These are phyloP conservation scores for Apodemia zela DNA, from an alignment of 2,888 invertebrate species.

Conservation along the genomic window DNA sequence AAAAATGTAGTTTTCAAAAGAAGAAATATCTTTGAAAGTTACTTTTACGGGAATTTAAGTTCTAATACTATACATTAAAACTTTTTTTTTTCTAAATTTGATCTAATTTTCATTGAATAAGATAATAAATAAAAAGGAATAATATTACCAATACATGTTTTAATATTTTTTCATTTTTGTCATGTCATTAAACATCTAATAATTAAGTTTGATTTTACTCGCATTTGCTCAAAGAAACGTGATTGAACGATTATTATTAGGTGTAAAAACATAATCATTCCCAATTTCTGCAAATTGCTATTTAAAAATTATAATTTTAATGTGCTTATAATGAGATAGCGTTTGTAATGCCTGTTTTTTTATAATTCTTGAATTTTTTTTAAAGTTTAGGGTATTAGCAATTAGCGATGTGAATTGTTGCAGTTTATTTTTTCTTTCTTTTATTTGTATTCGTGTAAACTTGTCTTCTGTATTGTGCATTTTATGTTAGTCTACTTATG, in stretches of 20 bases:
- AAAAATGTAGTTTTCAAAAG: no score
- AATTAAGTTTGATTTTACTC: conserved; percentile 3
- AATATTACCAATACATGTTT: no score
- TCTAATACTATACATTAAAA: no score
- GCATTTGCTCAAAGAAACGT: conserved; percentile 12
- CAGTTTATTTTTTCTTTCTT: conserved; percentile 10
- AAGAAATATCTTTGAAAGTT: no score
- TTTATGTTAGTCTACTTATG: conserved; percentile 15
- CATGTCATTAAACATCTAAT: conserved; percentile 6
- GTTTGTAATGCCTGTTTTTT: not conserved
- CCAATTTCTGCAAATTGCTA: conserved; percentile 11
- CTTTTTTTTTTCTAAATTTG: no score
- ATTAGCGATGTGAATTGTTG: conserved; percentile 59
- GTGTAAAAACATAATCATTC: conserved; percentile 1
- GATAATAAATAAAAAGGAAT: no score
- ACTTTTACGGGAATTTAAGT: no score
- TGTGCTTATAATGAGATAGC: conserved; percentile 30
- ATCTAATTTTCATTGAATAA: no score
- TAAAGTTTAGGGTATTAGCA: conserved; percentile 42
- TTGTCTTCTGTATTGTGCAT: not conserved
- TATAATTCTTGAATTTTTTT: conserved; percentile 15
- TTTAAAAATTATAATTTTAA: conserved; percentile 55
- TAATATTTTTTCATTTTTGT: conserved; percentile 13
- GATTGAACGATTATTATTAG: conserved; percentile 13
- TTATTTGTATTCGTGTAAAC: conserved; percentile 33